These are phyloP conservation scores for Gasterosteus aculeatus DNA, from an alignment of 2,113 vertebrate genomes.

Conservation along the genomic window DNA sequence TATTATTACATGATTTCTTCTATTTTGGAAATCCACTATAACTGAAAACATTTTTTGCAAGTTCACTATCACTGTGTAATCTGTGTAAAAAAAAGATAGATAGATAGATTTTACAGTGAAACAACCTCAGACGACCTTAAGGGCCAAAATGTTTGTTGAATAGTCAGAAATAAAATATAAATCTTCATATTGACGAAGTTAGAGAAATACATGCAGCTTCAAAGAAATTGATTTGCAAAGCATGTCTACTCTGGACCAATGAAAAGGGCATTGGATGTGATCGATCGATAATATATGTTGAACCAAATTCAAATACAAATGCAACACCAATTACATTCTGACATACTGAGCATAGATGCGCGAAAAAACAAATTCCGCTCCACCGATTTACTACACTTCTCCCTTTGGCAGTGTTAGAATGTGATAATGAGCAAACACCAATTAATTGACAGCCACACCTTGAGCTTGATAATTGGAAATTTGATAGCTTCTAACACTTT, in stretches of 20 bases:
- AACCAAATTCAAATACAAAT: slow-evolving; percentile 11
- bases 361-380: slow-evolving; percentile 13
- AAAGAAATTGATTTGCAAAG: slow-evolving; percentile 10
- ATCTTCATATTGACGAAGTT: background rate
- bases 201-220: background rate
- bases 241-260: no score
- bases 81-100: background rate
- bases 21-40: no score
- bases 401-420: slow-evolving; percentile 68
- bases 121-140: background rate
- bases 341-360: slow-evolving; percentile 38
- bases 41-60: no score
- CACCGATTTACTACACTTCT: slow-evolving; percentile 46
- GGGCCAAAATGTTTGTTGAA: background rate
- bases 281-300: slow-evolving; percentile 11
- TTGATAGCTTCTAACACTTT: slow-evolving; percentile 79
- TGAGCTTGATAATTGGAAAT: slow-evolving; percentile 72
- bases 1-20: no score
- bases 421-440: slow-evolving; percentile 90
- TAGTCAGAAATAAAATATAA: background rate
- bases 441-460: slow-evolving; percentile 81
- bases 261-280: background rate
- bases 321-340: slow-evolving; percentile 41
- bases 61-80: background rate
- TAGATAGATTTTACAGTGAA: background rate